phyloP scores from a whole-genome alignment of 2,797 vertebrate genomes.

The Hapalemur alaotrensis region DNA sequence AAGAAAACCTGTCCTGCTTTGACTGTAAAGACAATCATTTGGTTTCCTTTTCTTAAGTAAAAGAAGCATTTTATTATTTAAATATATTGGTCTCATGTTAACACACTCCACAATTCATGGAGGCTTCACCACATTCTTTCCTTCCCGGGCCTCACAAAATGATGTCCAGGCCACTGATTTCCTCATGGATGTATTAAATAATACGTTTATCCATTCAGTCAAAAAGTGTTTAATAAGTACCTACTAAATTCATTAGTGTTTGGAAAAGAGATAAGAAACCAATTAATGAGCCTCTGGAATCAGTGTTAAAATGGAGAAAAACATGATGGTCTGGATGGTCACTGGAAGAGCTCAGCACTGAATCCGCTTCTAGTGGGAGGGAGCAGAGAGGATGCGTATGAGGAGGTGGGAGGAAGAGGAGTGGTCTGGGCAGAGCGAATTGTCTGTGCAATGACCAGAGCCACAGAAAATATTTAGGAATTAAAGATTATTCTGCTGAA shows the following conservation, averaged over 20 bases:
- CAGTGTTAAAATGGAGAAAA: background rate
- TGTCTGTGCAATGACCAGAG: background rate
- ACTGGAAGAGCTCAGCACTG: background rate
- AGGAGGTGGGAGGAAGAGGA: background rate
- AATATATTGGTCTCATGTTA: background rate
- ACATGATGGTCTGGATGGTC: too few species aligned
- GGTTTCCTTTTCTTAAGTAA: background rate
- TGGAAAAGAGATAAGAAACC: background rate
- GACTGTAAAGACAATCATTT: background rate
- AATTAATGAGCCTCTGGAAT: background rate
- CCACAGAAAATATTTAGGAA: background rate
- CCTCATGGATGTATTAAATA: background rate
- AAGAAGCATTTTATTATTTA: background rate
- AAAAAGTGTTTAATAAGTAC: background rate
- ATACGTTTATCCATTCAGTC: background rate
- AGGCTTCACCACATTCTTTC: background rate
- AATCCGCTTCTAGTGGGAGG: accelerated
- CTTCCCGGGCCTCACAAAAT: background rate
- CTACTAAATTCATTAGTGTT: background rate
- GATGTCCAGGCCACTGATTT: background rate
- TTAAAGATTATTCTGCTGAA: background rate
- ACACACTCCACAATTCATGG: background rate
- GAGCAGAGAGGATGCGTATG: accelerated
- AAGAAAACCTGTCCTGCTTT: background rate
- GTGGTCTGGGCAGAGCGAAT: background rate